phyloP scores from a whole-genome alignment of 64 coral and sea anemone genomes.

The Astreopora myriophthalma region DNA sequence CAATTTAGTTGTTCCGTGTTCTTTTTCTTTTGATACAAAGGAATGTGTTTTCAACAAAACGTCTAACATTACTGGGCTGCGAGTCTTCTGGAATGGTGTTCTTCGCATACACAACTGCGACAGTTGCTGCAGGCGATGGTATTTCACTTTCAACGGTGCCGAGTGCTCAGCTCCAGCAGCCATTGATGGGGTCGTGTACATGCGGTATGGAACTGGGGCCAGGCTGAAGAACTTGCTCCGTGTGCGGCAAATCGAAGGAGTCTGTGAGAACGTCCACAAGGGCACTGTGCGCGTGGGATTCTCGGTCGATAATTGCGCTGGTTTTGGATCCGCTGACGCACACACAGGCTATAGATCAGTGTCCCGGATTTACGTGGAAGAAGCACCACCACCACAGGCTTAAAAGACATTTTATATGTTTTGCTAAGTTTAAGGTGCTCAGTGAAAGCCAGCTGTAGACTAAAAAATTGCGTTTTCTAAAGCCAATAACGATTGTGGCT shows the following conservation, averaged over 20 bases:
- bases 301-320: background rate
- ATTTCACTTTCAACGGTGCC: background rate
- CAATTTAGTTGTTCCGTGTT: too few species aligned
- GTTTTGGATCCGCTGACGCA: background rate
- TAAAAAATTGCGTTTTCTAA: too few species aligned
- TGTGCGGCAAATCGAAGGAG: conserved; percentile 1
- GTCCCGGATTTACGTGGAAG: background rate
- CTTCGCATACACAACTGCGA: background rate
- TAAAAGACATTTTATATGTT: too few species aligned
- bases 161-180: background rate
- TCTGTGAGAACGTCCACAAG: conserved; percentile 4
- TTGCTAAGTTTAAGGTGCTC: too few species aligned
- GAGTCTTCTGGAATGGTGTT: background rate
- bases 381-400: background rate
- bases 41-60: background rate
- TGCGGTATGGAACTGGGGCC: background rate
- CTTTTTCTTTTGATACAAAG: background rate
- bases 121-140: background rate
- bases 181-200: background rate
- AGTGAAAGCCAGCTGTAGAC: too few species aligned
- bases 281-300: conserved; percentile 6
- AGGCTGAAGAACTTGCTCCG: background rate
- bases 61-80: background rate
- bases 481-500: too few species aligned
- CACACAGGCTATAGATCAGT: background rate